Evolutionary conservation across 2,888 invertebrate species (phyloP), one percentile per base, ranked within the genome.

Genomic region (Minunthozetes semirufus): DNA sequence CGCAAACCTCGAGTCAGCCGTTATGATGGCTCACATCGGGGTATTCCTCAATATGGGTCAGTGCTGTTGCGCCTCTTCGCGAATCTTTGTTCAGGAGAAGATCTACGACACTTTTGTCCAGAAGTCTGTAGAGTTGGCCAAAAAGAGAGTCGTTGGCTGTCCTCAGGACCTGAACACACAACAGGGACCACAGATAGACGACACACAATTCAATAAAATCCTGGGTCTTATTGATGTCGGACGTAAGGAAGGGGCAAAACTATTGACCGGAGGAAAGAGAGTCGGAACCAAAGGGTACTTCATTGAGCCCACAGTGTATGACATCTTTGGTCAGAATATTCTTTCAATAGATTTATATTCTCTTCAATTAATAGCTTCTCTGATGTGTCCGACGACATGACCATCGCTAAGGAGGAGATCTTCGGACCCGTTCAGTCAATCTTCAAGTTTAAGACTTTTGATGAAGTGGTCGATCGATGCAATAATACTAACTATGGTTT

Each of bases 401-500:
- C 81, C 72, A 85, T 85, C 76, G 84, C 84, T 9, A 82, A 80
- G 72, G 84, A 85, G 75, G 85, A 85, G 91, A 94, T 94, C 79
- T 94, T 94, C 82, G 94, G 94, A 0, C 94, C 94, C 0, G 94
- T 94, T 0, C 92, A 93, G 83, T 88, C 88, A 74, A 91, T 94
- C 79, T 84, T 93, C 53, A 92, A 91, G 82, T 94, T 93, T 80
- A 88, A 89, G 56, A 88, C 88, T 0, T 81, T 91, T 66, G 85
- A 86, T 2, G 93, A 94, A 83, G 90, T 90, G 1, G 88, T 94
- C 73, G 88, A 90, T 77, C 86, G 93, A 78, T 91, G 92, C 11
- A 94, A 94, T 82, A 85, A 87, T 77, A 91, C 92, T 0, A 84
- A 83, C 63, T 94, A 90, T 80, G 94, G 94, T 22, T 86, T 94